Evolutionary conservation across 1,140 invertebrate species (phyloP).

Genomic region (Carposina sasakii): DNA sequence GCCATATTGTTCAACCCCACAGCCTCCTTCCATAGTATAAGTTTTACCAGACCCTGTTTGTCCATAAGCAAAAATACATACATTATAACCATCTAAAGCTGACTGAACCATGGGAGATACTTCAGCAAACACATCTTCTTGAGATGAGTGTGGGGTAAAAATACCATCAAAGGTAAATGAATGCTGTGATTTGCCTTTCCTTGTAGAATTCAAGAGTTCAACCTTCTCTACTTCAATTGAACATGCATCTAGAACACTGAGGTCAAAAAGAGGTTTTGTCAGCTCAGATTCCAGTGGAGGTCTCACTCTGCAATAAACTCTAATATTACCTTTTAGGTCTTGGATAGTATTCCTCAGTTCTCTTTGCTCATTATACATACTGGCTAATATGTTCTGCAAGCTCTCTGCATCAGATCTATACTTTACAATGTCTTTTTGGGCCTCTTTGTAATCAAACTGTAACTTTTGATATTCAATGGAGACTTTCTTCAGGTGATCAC

Average conservation of each 20-base stretch:
- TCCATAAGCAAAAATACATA: constrained; percentile 97
- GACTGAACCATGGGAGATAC: constrained; percentile 83
- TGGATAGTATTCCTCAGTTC: constrained; percentile 77
- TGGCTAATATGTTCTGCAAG: constrained; percentile 58
- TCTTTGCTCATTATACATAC: constrained; percentile 77
- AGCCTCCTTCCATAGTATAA: constrained; percentile 83
- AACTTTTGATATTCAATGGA: constrained; percentile 57
- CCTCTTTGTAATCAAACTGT: constrained; percentile 57
- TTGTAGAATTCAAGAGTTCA: constrained; percentile 57
- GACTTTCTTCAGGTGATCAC: constrained; percentile 55
- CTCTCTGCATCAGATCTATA: constrained; percentile 56
- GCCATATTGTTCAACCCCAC: constrained; percentile 72
- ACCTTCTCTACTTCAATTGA: constrained; percentile 79
- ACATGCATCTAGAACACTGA: constrained; percentile 78
- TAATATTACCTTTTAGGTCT: constrained; percentile 86
- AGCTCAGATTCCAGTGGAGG: constrained; percentile 75
- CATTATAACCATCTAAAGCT: constrained; percentile 94
- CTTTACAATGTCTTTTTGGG: constrained; percentile 52
- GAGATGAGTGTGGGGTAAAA: constrained; percentile 79
- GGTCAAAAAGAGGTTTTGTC: constrained; percentile 71
- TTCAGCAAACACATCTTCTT: constrained; percentile 81
- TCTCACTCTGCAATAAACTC: constrained; percentile 88
- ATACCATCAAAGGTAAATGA: constrained; percentile 88
- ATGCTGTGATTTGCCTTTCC: constrained; percentile 73
- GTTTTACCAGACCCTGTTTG: constrained; percentile 97